A percentile compares a stretch with the other conserved stretches of the same genome.
phyloP scores from a whole-genome alignment of 2,888 invertebrate species.

The Gari tellinella region DNA sequence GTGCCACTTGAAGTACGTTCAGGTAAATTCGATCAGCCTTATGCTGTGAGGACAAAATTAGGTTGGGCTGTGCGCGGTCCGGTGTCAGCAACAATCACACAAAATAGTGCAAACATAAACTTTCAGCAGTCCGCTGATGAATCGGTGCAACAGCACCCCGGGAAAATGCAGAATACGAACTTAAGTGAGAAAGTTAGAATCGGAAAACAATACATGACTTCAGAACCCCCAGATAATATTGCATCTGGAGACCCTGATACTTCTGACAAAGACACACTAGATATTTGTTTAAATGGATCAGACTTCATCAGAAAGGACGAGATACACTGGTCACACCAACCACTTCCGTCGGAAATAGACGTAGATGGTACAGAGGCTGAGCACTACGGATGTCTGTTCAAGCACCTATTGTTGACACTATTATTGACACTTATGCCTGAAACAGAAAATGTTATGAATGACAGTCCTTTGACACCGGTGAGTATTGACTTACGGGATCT shows the following conservation, averaged over 20 bases:
- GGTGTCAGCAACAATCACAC: neutral
- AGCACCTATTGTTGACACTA: slow-evolving; percentile 35
- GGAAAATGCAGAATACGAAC: too few relatives aligned
- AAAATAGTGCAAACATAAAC: neutral
- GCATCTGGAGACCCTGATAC: slow-evolving; percentile 22
- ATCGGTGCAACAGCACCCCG: too few relatives aligned
- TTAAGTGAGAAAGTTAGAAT: too few relatives aligned
- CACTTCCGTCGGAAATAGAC: slow-evolving; percentile 2
- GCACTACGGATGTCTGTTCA: slow-evolving; percentile 45
- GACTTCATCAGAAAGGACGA: slow-evolving; percentile 17
- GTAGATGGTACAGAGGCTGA: slow-evolving; percentile 25
- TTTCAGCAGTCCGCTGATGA: neutral
- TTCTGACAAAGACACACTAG: neutral
- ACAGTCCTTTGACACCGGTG: too few relatives aligned
- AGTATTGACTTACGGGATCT: slow-evolving; percentile 22
- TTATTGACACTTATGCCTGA: slow-evolving; percentile 23
- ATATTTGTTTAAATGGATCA: slow-evolving; percentile 30
- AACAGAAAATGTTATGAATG: slow-evolving; percentile 16
- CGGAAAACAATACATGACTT: too few relatives aligned
- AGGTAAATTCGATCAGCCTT: slow-evolving; percentile 12
- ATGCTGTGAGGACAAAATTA: slow-evolving; percentile 13
- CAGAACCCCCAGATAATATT: slow-evolving; percentile 28
- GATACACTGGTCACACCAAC: slow-evolving; percentile 18
- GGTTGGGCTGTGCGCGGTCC: slow-evolving; percentile 20
- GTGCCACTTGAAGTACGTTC: slow-evolving; percentile 3